Conservation (phyloP, 2,888 invertebrate genomes). For the Adelognathus sp. region DNA sequence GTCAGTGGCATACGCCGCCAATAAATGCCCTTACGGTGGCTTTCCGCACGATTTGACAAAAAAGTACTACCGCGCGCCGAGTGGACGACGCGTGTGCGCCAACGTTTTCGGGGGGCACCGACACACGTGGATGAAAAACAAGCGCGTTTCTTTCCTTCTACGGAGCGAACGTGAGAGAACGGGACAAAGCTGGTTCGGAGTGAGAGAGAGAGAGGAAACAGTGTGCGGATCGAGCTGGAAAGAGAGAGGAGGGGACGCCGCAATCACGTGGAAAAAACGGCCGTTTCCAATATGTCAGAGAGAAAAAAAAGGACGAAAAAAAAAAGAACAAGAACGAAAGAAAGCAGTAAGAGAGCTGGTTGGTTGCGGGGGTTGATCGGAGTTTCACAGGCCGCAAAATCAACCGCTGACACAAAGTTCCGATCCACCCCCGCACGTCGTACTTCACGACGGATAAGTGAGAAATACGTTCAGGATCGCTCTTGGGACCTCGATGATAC, state of each 20-base stretch:
- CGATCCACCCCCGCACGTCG: background rate
- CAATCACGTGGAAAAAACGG: conserved; percentile 75
- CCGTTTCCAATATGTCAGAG: conserved; percentile 69
- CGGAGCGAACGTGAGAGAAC: conserved; percentile 59
- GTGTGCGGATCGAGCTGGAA: conserved; percentile 51
- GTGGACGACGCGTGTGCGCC: conserved; percentile 69
- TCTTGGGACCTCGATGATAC: background rate
- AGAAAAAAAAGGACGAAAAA: conserved; percentile 36
- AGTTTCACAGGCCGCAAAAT: conserved; percentile 33
- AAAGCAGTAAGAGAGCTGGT: conserved; percentile 24
- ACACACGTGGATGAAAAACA: conserved; percentile 69
- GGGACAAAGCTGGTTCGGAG: conserved; percentile 22
- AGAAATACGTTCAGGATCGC: background rate
- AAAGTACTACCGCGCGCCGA: conserved; percentile 69
- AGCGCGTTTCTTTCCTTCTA: conserved; percentile 62
- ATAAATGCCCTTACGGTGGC: conserved; percentile 68
- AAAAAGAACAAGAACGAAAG: conserved; percentile 49
- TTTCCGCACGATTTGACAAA: conserved; percentile 80
- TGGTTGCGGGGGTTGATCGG: conserved; percentile 31
- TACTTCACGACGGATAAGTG: background rate
- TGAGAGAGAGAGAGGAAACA: background rate
- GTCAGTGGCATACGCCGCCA: conserved; percentile 77
- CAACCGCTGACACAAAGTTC: background rate
- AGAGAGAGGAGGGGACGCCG: conserved; percentile 65
- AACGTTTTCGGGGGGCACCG: conserved; percentile 46